Conservation (phyloP, 2,113 vertebrate genomes). For the Nipponia nippon region DNA sequence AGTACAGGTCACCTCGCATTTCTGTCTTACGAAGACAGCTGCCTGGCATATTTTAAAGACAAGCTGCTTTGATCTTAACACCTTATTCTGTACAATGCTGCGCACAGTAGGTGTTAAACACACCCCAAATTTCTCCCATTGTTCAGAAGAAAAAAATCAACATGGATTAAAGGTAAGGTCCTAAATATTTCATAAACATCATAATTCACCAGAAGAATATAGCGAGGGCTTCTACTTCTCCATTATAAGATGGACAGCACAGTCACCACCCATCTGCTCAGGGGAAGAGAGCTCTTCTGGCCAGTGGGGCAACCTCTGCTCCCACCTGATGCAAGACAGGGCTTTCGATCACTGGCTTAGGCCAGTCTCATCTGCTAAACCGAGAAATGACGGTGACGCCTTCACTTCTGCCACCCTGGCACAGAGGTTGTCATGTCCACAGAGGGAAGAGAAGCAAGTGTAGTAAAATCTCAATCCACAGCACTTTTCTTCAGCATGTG, state of each 20-base stretch:
- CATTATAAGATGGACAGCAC: background rate
- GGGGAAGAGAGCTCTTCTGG: background rate
- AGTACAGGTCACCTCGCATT: background rate
- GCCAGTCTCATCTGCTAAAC: background rate
- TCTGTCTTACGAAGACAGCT: background rate
- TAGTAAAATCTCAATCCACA: background rate
- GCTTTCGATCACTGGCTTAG: background rate
- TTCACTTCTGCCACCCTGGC: background rate
- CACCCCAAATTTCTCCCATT: background rate
- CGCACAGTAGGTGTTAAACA: background rate
- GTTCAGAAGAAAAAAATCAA: background rate
- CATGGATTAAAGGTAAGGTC: background rate
- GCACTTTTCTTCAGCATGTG: rapidly evolving
- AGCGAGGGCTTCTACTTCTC: background rate
- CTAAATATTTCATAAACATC: background rate
- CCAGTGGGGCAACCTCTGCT: background rate
- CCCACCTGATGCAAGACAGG: background rate
- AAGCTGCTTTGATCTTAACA: background rate
- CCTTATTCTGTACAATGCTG: background rate
- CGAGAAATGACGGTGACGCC: background rate
- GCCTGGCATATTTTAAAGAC: background rate
- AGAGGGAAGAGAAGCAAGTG: background rate
- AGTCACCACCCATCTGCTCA: background rate
- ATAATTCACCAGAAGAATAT: background rate
- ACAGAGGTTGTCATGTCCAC: background rate